Conservation (phyloP, 2,113 vertebrate genomes). For the Acanthisitta chloris region DNA sequence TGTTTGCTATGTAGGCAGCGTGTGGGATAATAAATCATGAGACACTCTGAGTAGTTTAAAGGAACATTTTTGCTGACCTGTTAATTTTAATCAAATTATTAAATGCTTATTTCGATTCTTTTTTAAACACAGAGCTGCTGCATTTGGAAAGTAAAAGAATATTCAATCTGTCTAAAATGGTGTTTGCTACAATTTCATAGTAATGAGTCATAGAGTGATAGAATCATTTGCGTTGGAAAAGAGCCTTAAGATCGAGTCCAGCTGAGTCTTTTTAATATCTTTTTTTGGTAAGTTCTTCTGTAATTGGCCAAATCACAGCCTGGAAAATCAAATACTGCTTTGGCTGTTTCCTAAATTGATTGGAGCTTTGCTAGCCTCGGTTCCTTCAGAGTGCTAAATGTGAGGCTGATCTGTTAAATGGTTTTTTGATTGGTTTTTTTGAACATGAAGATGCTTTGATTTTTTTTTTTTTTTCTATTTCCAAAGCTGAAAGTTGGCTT, state of each 20-base stretch:
- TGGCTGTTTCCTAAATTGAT: not conserved
- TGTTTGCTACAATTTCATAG: not conserved
- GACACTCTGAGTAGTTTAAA: not conserved
- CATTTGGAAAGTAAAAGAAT: not conserved
- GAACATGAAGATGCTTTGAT: not conserved
- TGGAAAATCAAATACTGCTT: not conserved
- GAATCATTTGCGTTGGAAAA: not conserved
- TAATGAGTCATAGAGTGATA: not conserved
- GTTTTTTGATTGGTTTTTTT: not conserved
- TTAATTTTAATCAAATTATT: not conserved
- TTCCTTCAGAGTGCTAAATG: not conserved
- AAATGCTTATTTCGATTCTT: not conserved
- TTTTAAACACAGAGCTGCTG: not conserved
- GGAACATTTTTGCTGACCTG: slow-evolving; percentile 14
- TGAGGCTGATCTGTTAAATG: not conserved
- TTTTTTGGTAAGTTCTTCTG: not conserved
- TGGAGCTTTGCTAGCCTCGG: not conserved
- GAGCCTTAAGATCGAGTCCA: not conserved
- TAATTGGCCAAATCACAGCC: not conserved
- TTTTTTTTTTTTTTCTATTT: not conserved
- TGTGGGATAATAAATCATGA: slow-evolving; percentile 33
- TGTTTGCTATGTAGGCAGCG: slow-evolving; percentile 8
- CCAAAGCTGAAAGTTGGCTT: not conserved
- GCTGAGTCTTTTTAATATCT: not conserved
- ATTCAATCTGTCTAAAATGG: not conserved